Evolutionary conservation across 2,113 vertebrate species (phyloP), one percentile per base, ranked within the genome.

Genomic region (Lates calcarifer): DNA sequence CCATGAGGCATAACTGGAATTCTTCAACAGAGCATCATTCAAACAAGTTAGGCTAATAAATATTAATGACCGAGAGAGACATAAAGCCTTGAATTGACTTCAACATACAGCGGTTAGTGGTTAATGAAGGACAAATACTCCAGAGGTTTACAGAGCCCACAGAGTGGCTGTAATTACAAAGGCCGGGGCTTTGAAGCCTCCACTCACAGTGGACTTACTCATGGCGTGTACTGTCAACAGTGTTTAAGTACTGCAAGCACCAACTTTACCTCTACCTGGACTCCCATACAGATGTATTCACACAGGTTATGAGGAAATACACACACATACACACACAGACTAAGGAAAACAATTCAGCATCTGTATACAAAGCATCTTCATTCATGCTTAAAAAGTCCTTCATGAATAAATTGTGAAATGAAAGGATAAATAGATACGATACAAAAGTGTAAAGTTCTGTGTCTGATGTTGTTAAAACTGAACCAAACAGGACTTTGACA

Each of bases 111-210:
- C 1, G 24, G 35, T 12, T 67, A 6, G 61, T 3, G 43, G 65
- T 68, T 68, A 57, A 75, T 26, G 51, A 24, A 63, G 51, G 53
- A 82, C 83, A 88, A 84, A 84, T 58, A n/a, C 82, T 84, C 39
- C 31, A 75, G 77, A 83, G 69, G 80, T 80, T 83, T 76, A 76
- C 88, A 71, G 53, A 74, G 79, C 31, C 58, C 65, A n/a, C 68
- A 81, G 64, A 79, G 39, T 17, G 43, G 72, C 43, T 79, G 80
- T 83, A 82, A 57, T 83, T 57, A 88, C 79, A 85, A 60, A 62
- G 77, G 4, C 33, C 58, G 8, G 67, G 22, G 66, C 68, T 56
- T 55, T 77, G 77, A 29, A 79, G 65, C 62, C 56, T 66, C 69
- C 63, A 60, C 73, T 68, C 75, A 35, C 61, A 28, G 51, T 3